phyloP scores from a whole-genome alignment of 2,888 invertebrate genomes.

The Epirrhoe alternata region DNA sequence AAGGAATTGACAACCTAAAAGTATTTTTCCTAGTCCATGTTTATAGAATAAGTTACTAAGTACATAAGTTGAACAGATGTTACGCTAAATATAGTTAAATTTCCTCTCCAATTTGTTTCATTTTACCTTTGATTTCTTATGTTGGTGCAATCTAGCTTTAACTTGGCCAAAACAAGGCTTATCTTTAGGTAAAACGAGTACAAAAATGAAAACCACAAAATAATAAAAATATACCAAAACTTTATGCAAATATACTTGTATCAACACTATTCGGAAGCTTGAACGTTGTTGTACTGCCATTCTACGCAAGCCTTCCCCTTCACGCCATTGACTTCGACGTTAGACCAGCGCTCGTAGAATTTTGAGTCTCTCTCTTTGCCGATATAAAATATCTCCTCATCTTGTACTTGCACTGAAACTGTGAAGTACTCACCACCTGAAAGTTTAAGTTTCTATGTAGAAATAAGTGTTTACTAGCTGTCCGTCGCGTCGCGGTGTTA shows the following conservation, averaged over 20 bases:
- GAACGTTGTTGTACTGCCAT: slow-evolving; percentile 86
- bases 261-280: slow-evolving; percentile 1
- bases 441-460: too few species aligned
- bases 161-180: too few species aligned
- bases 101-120: slow-evolving; percentile 58
- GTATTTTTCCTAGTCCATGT: slow-evolving; percentile 69
- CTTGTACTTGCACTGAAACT: slow-evolving; percentile 81
- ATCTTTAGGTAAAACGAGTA: background rate
- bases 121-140: slow-evolving; percentile 24
- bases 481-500: too few species aligned
- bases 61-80: slow-evolving; percentile 64
- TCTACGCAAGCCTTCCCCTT: slow-evolving; percentile 88
- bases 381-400: slow-evolving; percentile 84
- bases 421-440: slow-evolving; percentile 65
- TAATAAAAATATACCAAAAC: background rate
- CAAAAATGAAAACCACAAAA: slow-evolving; percentile 4
- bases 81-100: slow-evolving; percentile 74
- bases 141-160: too few species aligned
- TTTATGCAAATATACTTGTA: slow-evolving; percentile 6
- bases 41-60: slow-evolving; percentile 59
- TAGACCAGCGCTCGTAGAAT: slow-evolving; percentile 85
- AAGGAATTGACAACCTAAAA: slow-evolving; percentile 49
- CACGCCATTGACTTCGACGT: slow-evolving; percentile 85
- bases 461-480: too few species aligned
- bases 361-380: slow-evolving; percentile 86